Evolutionary conservation across 2,797 vertebrate species (phyloP).

Genomic region (Hylomyscus alleni): DNA sequence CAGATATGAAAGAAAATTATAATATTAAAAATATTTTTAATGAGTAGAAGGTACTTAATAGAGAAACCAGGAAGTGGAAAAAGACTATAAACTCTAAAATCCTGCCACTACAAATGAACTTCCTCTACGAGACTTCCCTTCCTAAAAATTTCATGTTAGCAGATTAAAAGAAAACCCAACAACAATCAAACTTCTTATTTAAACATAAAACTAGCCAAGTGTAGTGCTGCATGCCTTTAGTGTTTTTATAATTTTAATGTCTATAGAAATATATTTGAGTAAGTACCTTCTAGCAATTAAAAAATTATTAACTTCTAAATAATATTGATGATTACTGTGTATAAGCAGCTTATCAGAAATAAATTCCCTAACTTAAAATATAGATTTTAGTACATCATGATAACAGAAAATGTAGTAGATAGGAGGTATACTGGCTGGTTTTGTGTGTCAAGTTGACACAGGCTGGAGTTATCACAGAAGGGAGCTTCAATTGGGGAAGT

Average conservation of each 20-base stretch:
- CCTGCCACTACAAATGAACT: not conserved
- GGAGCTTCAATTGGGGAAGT: too few relatives aligned
- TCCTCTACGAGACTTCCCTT: not conserved
- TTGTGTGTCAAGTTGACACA: too few relatives aligned
- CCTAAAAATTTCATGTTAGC: not conserved
- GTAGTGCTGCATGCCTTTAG: not conserved
- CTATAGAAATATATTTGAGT: too few relatives aligned
- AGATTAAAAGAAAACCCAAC: not conserved
- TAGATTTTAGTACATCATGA: not conserved
- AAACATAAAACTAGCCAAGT: not conserved
- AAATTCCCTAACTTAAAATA: not conserved
- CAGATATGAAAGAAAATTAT: not conserved
- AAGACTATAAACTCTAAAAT: not conserved
- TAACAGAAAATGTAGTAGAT: not conserved
- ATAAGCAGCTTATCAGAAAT: not conserved
- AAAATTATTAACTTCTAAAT: not conserved
- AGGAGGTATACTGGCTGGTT: too few relatives aligned
- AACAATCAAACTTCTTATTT: not conserved
- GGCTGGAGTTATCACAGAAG: too few relatives aligned
- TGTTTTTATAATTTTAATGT: not conserved
- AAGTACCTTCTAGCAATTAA: not conserved
- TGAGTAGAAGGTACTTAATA: not conserved
- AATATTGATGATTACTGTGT: not conserved
- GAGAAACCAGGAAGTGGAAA: not conserved
- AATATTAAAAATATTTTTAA: not conserved